These are phyloP conservation scores for Acanthornis magna DNA, from an alignment of 2,797 vertebrate genomes.

Conservation along the genomic window DNA sequence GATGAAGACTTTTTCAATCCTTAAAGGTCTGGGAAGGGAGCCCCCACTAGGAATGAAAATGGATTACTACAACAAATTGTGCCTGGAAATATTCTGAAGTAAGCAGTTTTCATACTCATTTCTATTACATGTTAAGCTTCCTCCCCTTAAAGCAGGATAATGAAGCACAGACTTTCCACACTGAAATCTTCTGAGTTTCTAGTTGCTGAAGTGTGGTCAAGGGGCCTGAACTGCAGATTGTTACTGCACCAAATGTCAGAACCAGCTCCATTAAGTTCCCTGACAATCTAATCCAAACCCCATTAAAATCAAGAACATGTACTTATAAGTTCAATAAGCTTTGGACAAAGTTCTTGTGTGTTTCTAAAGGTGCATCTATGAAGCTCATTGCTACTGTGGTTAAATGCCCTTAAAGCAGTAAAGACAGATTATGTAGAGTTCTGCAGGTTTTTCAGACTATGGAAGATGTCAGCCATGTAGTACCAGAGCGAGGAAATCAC, in stretches of 20 bases:
- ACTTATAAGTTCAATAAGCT: background rate
- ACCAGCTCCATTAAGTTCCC: background rate
- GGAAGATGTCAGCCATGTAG: background rate
- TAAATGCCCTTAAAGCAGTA: background rate
- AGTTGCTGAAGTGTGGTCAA: background rate
- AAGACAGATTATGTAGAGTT: background rate
- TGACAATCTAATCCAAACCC: background rate
- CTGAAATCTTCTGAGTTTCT: background rate
- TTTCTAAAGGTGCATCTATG: background rate
- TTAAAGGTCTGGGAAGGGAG: background rate
- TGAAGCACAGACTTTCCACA: constrained; percentile 23
- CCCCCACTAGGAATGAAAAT: background rate
- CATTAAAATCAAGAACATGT: background rate
- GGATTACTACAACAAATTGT: constrained; percentile 1
- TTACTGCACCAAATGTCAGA: background rate
- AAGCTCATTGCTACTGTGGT: background rate
- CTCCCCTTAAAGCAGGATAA: background rate
- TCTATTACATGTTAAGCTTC: background rate
- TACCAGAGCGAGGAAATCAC: background rate
- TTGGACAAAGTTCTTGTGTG: background rate
- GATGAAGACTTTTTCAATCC: background rate
- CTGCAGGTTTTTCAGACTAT: background rate
- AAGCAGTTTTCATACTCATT: constrained; percentile 21
- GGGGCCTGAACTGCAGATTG: background rate
- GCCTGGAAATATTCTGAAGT: constrained; percentile 19